A percentile compares a stretch with the other conserved stretches of the same genome.
Conservation (phyloP, 2,113 vertebrate genomes). For the Nothobranchius kuhntae region DNA sequence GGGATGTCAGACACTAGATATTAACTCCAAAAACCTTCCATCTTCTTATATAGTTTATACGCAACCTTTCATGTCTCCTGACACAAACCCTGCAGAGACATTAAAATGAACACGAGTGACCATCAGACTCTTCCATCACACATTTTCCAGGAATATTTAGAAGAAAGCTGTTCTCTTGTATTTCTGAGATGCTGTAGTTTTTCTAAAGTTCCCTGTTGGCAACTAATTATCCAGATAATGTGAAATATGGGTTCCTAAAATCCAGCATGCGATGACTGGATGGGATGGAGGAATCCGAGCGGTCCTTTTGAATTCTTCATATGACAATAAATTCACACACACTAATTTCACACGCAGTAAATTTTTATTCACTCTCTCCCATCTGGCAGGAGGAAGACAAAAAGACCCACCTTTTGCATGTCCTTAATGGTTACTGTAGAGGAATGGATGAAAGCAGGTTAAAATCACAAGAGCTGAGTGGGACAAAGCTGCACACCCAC, state of each 20-base stretch:
- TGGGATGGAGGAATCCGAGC: too few species aligned
- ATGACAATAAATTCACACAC: not conserved
- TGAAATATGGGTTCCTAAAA: not conserved
- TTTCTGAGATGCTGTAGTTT: too few species aligned
- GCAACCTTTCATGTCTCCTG: too few species aligned
- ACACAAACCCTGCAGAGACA: too few species aligned
- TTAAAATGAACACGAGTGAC: too few species aligned
- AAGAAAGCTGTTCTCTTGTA: too few species aligned
- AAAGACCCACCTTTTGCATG: not conserved
- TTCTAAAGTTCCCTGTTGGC: too few species aligned
- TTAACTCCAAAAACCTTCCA: too few species aligned
- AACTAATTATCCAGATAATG: not conserved
- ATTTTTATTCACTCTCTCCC: not conserved
- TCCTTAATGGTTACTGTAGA: not conserved
- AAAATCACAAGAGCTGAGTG: not conserved
- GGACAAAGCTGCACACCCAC: not conserved
- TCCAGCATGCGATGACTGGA: not conserved
- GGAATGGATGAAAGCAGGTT: not conserved
- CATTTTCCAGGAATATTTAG: too few species aligned
- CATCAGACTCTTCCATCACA: too few species aligned
- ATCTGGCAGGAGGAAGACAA: not conserved
- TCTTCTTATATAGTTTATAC: too few species aligned
- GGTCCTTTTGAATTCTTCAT: not conserved
- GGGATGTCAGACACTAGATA: too few species aligned
- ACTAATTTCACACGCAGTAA: not conserved